These are phyloP conservation scores for Paradoxurus hermaphroditus DNA, from an alignment of 2,113 vertebrate genomes.

Conservation along the genomic window DNA sequence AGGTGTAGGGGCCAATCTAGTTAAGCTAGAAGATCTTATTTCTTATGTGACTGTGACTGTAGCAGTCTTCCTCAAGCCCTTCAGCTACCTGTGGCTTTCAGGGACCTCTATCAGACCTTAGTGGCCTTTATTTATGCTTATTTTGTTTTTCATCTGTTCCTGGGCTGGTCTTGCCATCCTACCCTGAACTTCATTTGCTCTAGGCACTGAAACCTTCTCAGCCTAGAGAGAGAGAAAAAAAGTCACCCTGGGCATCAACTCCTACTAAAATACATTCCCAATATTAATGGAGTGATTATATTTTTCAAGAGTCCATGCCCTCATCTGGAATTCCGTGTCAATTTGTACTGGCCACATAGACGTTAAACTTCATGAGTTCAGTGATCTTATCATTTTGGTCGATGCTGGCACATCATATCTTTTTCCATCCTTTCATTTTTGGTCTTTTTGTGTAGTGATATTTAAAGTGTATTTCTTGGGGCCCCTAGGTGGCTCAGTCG, in stretches of 20 bases:
- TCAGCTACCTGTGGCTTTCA: neutral
- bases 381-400: neutral
- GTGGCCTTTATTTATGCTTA: neutral
- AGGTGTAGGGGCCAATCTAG: neutral
- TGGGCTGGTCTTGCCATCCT: neutral
- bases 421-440: slow-evolving; percentile 29
- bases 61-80: neutral
- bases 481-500: too few species aligned
- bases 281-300: neutral
- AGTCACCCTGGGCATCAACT: neutral
- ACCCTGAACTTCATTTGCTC: neutral
- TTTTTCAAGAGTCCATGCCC: neutral
- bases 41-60: neutral
- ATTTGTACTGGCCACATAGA: neutral
- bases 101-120: neutral
- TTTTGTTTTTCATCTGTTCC: neutral
- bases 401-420: neutral
- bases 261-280: neutral
- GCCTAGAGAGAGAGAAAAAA: neutral
- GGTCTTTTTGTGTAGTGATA: neutral
- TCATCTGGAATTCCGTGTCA: slow-evolving; percentile 30
- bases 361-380: neutral
- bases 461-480: neutral
- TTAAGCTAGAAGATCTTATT: neutral
- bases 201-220: neutral